Evolutionary conservation across 2,113 vertebrate genomes (phyloP).

Genomic region (Cochlearius cochlearius): DNA sequence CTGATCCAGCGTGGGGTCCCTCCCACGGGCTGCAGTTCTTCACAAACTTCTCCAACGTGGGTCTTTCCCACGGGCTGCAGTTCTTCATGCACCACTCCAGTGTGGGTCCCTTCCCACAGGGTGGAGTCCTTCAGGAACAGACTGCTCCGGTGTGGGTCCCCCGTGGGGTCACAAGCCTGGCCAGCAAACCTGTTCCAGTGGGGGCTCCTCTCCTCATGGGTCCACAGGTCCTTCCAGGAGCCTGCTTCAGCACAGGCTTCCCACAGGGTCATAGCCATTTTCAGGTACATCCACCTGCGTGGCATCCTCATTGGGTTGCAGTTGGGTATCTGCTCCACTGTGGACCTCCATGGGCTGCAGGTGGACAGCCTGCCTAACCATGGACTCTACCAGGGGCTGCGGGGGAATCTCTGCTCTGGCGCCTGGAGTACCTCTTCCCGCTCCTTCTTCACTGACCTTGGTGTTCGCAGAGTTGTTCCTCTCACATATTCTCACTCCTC

Average conservation of each 20-base stretch:
- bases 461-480: neutral
- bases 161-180: neutral
- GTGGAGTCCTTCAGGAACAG: no score
- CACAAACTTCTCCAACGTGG: neutral
- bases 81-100: no score
- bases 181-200: neutral
- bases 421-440: neutral
- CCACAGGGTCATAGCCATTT: neutral
- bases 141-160: no score
- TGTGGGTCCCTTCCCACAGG: no score
- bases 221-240: neutral
- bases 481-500: neutral
- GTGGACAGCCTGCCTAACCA: neutral
- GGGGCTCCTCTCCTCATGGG: neutral
- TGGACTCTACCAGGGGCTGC: neutral
- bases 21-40: neutral
- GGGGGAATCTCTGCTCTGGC: fast-evolving
- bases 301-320: neutral
- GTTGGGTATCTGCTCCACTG: neutral
- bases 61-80: no score
- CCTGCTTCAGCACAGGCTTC: neutral
- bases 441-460: neutral
- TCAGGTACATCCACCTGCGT: fast-evolving
- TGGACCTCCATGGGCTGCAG: neutral
- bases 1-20: neutral